A percentile compares a stretch with the other conserved stretches of the same genome.
Evolutionary conservation across 2,797 vertebrate genomes (phyloP).

Genomic region (Micrastur ruficollis): DNA sequence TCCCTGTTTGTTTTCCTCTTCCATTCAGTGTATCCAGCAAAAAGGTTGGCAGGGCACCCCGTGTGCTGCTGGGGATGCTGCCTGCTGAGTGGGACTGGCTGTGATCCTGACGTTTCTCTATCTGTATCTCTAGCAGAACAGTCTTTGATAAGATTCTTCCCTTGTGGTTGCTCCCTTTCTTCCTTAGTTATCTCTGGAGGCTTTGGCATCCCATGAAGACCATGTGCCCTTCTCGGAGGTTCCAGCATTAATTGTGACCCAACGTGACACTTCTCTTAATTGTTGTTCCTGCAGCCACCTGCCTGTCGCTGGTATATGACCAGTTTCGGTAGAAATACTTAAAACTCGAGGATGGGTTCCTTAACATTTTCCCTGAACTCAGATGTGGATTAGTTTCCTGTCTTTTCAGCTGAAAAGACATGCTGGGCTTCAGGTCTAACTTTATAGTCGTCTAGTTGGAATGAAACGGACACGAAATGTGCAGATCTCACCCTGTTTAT

Average conservation of each 20-base stretch:
- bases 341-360: background rate
- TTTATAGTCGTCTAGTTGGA: background rate
- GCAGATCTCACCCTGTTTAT: background rate
- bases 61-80: background rate
- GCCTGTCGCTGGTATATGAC: background rate
- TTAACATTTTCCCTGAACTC: background rate
- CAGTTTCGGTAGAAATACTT: background rate
- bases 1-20: background rate
- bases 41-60: background rate
- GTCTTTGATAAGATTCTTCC: background rate
- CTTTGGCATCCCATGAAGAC: background rate
- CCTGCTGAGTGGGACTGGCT: background rate
- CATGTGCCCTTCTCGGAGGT: background rate
- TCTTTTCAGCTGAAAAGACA: background rate
- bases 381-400: background rate
- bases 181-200: background rate
- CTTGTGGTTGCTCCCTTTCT: background rate
- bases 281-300: background rate
- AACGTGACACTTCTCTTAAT: background rate
- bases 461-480: background rate
- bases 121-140: background rate
- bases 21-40: background rate
- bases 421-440: background rate
- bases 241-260: background rate
- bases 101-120: background rate